Conservation (phyloP, 64 coral and sea anemone genomes). For the Actinia tenebrosa region DNA sequence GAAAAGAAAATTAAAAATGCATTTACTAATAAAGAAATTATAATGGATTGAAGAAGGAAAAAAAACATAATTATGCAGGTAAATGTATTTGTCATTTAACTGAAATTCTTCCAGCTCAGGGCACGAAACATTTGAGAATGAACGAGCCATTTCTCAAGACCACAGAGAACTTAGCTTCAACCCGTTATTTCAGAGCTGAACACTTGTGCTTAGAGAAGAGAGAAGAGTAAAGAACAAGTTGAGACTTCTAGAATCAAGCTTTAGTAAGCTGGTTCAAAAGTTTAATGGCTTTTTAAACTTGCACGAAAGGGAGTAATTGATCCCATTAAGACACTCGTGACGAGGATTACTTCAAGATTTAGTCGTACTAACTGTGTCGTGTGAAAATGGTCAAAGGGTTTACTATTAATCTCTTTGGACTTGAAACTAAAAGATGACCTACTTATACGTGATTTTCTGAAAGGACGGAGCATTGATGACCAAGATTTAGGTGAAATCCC, state of each 20-base stretch:
- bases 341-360: not conserved
- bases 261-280: not conserved
- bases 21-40: no score
- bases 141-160: not conserved
- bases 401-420: not conserved
- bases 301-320: not conserved
- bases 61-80: no score
- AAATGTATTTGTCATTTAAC: no score
- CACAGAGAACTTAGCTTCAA: not conserved
- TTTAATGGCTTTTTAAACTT: not conserved
- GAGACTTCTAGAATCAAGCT: not conserved
- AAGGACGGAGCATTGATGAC: not conserved
- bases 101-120: no score
- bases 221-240: not conserved
- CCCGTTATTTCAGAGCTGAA: not conserved
- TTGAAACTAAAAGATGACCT: not conserved
- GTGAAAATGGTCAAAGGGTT: not conserved
- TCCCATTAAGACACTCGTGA: not conserved
- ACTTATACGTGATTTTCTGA: not conserved
- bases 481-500: conserved; percentile 4
- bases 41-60: no score
- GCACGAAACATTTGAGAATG: not conserved
- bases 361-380: not conserved
- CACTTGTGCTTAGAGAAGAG: not conserved
- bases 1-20: no score